Evolutionary conservation across 1,140 invertebrate species (phyloP).

Genomic region (Periplaneta americana): DNA sequence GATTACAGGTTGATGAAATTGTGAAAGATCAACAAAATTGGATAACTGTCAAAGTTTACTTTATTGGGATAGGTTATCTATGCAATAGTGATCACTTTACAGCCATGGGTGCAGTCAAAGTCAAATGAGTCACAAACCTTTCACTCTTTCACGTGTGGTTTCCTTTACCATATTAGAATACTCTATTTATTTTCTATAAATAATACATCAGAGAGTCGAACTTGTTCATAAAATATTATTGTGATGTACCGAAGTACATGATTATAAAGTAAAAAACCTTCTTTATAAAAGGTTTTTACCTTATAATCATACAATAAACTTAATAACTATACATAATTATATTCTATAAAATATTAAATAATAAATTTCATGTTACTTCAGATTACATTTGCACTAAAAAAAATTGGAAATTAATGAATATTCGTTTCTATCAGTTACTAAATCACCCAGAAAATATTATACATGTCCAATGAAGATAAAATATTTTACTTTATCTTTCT

Average conservation of each 20-base stretch:
- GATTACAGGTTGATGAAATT: neutral
- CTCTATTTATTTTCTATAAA: neutral
- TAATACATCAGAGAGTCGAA: neutral
- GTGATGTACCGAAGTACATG: neutral
- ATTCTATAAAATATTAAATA: too few relatives aligned
- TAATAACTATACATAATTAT: too few relatives aligned
- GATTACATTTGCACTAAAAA: too few relatives aligned
- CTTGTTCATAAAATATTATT: neutral
- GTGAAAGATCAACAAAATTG: neutral
- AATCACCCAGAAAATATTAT: too few relatives aligned
- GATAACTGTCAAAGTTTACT: neutral
- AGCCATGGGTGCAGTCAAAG: neutral
- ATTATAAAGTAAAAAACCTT: neutral
- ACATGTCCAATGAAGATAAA: too few relatives aligned
- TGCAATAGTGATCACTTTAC: neutral
- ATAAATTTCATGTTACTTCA: too few relatives aligned
- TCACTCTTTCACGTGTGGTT: neutral
- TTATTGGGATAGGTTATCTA: neutral
- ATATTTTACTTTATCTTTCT: too few relatives aligned
- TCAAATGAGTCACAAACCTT: neutral
- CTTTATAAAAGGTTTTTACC: too few relatives aligned
- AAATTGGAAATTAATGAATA: too few relatives aligned
- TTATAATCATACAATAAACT: too few relatives aligned
- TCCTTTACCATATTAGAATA: neutral
- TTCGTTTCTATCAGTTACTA: too few relatives aligned